Conservation (phyloP, 2,113 vertebrate species). For the Cromileptes altivelis region DNA sequence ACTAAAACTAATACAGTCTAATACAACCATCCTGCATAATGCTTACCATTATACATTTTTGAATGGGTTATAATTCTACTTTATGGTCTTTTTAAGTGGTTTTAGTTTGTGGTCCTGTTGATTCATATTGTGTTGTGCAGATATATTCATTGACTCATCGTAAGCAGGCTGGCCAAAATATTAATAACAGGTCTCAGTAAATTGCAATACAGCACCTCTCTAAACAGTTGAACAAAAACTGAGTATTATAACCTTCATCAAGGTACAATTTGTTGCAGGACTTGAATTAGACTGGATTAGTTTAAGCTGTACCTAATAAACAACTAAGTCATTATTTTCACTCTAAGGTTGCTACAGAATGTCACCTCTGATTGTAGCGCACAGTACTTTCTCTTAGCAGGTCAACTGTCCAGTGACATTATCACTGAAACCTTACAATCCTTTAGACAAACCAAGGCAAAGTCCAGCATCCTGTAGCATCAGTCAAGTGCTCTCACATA, state of each 20-base stretch:
- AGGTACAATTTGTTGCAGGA: neutral
- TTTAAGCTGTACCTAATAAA: neutral
- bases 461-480: conserved; percentile 1
- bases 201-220: neutral
- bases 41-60: too few species aligned
- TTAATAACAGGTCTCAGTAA: neutral
- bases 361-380: neutral
- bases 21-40: too few species aligned
- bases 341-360: neutral
- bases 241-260: neutral
- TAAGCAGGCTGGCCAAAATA: neutral
- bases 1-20: neutral
- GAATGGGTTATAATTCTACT: neutral
- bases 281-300: neutral
- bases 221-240: neutral
- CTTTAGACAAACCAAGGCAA: neutral
- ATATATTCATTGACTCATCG: neutral
- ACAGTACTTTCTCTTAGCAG: neutral
- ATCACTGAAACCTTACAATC: conserved; percentile 1
- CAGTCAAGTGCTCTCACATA: conserved; percentile 1
- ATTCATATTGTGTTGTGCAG: neutral
- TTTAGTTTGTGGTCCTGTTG: neutral
- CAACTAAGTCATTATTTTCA: neutral
- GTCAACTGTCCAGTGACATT: conserved; percentile 5
- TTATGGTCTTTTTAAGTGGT: neutral